These are phyloP conservation scores for Timema podura DNA, from an alignment of 2,888 invertebrate genomes.

Conservation along the genomic window DNA sequence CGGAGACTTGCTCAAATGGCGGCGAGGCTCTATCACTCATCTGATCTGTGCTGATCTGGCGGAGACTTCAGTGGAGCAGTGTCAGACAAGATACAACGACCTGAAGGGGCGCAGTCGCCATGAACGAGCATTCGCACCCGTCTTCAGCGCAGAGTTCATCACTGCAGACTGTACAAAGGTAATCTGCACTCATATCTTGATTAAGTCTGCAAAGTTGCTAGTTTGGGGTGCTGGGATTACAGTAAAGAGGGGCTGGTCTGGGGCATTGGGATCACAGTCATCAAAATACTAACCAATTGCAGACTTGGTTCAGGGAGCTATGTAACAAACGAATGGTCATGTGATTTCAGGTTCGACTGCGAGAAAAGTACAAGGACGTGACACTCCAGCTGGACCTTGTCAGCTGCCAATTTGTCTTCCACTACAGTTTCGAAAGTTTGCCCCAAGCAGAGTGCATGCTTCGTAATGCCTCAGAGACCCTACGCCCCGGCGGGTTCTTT, in stretches of 20 bases:
- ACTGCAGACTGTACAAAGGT: slow-evolving; percentile 88
- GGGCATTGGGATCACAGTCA: no score
- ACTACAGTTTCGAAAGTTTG: slow-evolving; percentile 91
- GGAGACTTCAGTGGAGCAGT: slow-evolving; percentile 85
- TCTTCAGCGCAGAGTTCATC: slow-evolving; percentile 86
- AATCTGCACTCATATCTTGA: neutral
- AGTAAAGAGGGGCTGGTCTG: no score
- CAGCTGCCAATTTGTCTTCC: slow-evolving; percentile 97
- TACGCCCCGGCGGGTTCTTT: slow-evolving; percentile 88
- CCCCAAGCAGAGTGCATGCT: slow-evolving; percentile 89
- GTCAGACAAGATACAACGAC: slow-evolving; percentile 72
- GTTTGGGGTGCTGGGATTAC: no score
- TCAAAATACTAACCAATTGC: no score
- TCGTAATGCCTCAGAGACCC: slow-evolving; percentile 83
- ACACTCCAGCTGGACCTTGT: slow-evolving; percentile 80
- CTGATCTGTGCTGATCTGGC: slow-evolving; percentile 93
- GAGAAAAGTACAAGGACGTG: slow-evolving; percentile 72
- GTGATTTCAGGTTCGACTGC: slow-evolving; percentile 51
- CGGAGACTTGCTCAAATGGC: slow-evolving; percentile 97
- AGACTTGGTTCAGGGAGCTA: no score
- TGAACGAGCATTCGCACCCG: slow-evolving; percentile 34
- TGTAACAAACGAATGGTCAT: no score
- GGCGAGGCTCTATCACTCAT: slow-evolving; percentile 72
- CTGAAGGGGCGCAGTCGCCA: slow-evolving; percentile 38
- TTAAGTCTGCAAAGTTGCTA: no score